These are phyloP conservation scores for Amphiprion percula DNA, from an alignment of 2,113 vertebrate genomes.

Conservation along the genomic window DNA sequence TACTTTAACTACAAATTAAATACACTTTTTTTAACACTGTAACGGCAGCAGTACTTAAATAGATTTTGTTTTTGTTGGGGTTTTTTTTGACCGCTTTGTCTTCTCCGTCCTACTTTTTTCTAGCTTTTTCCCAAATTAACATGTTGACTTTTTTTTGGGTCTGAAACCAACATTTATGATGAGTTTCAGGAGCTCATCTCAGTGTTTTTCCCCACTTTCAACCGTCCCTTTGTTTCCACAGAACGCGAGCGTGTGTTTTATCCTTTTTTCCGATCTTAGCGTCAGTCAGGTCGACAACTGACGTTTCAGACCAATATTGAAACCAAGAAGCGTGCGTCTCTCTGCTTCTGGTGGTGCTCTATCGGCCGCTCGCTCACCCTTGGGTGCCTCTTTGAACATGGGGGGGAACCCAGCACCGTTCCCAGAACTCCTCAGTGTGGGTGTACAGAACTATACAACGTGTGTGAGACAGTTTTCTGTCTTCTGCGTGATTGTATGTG, in stretches of 20 bases:
- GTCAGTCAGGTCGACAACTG: slow-evolving; percentile 60
- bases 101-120: not conserved
- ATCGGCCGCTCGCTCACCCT: slow-evolving; percentile 54
- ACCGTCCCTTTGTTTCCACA: slow-evolving; percentile 70
- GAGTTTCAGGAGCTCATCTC: slow-evolving; percentile 52
- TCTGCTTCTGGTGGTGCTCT: slow-evolving; percentile 37
- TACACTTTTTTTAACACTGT: too few relatives aligned
- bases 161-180: slow-evolving; percentile 47
- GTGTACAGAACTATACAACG: slow-evolving; percentile 28
- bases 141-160: slow-evolving; percentile 1
- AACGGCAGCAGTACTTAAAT: too few relatives aligned
- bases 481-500: slow-evolving; percentile 7
- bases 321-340: slow-evolving; percentile 63
- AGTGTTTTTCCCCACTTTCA: slow-evolving; percentile 63
- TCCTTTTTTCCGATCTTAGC: slow-evolving; percentile 71
- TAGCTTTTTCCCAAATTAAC: not conserved
- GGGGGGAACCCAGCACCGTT: slow-evolving; percentile 68
- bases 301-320: slow-evolving; percentile 76
- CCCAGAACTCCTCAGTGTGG: slow-evolving; percentile 73
- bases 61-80: not conserved
- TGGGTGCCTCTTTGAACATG: slow-evolving; percentile 58
- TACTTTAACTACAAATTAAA: too few relatives aligned
- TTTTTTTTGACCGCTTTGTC: not conserved
- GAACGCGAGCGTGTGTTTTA: slow-evolving; percentile 32
- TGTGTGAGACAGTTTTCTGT: slow-evolving; percentile 10